Percentiles rank a stretch among this genome's conserved stretches.
Conservation (phyloP, 2,888 invertebrate genomes). For the Furcula furcula region DNA sequence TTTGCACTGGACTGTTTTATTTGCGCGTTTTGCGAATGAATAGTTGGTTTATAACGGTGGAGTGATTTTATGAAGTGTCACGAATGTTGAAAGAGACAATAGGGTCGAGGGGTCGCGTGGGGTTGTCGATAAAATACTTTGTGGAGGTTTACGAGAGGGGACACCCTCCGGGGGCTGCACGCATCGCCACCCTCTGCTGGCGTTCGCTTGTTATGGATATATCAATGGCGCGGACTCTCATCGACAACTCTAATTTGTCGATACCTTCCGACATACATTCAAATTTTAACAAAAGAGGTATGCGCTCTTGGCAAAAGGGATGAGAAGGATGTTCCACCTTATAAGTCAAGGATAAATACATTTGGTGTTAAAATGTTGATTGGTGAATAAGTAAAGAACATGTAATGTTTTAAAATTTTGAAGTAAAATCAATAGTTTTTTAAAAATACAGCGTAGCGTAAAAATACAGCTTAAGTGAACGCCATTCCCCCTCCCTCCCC, state of each 20-base stretch:
- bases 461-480: too few species aligned
- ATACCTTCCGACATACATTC: too few species aligned
- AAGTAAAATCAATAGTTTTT: too few species aligned
- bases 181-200: slow-evolving; percentile 44
- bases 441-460: too few species aligned
- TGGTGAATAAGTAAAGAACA: too few species aligned
- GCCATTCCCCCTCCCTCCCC: too few species aligned
- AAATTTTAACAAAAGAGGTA: too few species aligned
- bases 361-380: too few species aligned
- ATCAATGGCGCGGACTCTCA: slow-evolving; percentile 49
- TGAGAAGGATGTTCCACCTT: too few species aligned
- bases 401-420: too few species aligned
- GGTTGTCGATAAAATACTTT: slow-evolving; percentile 72
- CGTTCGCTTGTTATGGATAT: slow-evolving; percentile 67
- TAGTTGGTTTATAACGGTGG: slow-evolving; percentile 28
- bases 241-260: slow-evolving; percentile 12
- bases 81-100: slow-evolving; percentile 66
- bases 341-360: too few species aligned
- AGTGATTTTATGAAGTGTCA: slow-evolving; percentile 72
- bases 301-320: too few species aligned
- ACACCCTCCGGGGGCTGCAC: slow-evolving; percentile 50
- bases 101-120: slow-evolving; percentile 54
- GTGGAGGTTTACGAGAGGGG: slow-evolving; percentile 68
- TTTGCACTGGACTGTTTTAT: slow-evolving; percentile 11
- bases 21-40: slow-evolving; percentile 6